A percentile compares a stretch with the other conserved stretches of the same genome.
Conservation (phyloP, 1,140 invertebrate species). For the Potamilus streckersoni region DNA sequence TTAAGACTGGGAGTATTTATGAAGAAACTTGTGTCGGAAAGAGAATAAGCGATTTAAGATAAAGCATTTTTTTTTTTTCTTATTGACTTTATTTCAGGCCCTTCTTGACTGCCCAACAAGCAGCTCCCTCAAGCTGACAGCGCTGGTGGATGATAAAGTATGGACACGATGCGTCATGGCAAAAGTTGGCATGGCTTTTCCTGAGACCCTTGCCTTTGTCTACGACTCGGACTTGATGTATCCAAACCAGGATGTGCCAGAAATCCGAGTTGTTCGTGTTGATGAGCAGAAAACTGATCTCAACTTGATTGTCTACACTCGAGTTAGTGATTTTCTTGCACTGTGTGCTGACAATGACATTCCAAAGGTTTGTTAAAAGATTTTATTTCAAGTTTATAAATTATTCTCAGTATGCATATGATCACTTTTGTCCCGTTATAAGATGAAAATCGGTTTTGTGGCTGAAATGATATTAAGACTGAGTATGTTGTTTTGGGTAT, state of each 20-base stretch:
- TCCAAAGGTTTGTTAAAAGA: background rate
- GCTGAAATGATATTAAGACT: too few species aligned
- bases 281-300: background rate
- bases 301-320: background rate
- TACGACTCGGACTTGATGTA: conserved; percentile 19
- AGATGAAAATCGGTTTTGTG: background rate
- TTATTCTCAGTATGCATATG: background rate
- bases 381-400: background rate
- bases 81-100: too few species aligned
- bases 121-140: conserved; percentile 37
- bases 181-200: conserved; percentile 28
- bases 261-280: conserved; percentile 5
- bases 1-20: too few species aligned
- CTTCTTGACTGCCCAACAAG: conserved; percentile 44
- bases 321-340: conserved; percentile 16
- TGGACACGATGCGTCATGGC: conserved; percentile 42
- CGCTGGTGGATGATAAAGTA: conserved; percentile 43
- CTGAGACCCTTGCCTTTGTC: conserved; percentile 38
- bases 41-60: too few species aligned
- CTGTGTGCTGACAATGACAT: background rate
- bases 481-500: too few species aligned
- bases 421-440: background rate
- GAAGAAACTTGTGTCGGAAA: too few species aligned
- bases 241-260: conserved; percentile 1
- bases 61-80: too few species aligned